Evolutionary conservation across 2,797 vertebrate genomes (phyloP).

Genomic region (Takifugu ocellatus): DNA sequence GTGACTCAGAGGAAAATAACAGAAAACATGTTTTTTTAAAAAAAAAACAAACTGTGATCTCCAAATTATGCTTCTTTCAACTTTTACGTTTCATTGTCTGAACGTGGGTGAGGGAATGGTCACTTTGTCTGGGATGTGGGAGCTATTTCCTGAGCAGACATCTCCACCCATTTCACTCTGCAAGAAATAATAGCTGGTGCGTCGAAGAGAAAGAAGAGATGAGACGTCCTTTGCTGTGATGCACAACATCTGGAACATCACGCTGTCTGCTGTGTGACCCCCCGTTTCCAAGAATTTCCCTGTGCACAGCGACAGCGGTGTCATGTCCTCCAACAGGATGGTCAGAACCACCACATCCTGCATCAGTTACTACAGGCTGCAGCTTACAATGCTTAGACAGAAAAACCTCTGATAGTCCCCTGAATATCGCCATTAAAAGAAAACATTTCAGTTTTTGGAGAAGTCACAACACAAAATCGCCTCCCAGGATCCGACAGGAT

Average conservation of each 20-base stretch:
- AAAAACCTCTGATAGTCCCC: too few species aligned
- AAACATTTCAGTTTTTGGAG: background rate
- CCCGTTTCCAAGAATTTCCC: slow-evolving; percentile 30
- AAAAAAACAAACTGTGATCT: background rate
- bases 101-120: slow-evolving; percentile 34
- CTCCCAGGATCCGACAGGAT: too few species aligned
- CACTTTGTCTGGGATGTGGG: slow-evolving; percentile 50
- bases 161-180: slow-evolving; percentile 61
- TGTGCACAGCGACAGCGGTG: slow-evolving; percentile 15
- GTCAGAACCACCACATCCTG: slow-evolving; percentile 1
- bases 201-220: background rate
- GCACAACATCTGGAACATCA: slow-evolving; percentile 46
- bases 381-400: background rate
- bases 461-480: too few species aligned
- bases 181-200: slow-evolving; percentile 54
- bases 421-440: background rate
- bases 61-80: background rate
- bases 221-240: background rate
- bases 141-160: slow-evolving; percentile 66
- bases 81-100: slow-evolving; percentile 39
- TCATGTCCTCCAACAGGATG: slow-evolving; percentile 4
- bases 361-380: background rate
- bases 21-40: background rate
- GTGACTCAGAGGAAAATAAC: slow-evolving; percentile 17
- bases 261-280: slow-evolving; percentile 40